Evolutionary conservation across 2,797 vertebrate genomes (phyloP), one percentile per base, ranked within the genome.

Genomic region (Karalla daura): DNA sequence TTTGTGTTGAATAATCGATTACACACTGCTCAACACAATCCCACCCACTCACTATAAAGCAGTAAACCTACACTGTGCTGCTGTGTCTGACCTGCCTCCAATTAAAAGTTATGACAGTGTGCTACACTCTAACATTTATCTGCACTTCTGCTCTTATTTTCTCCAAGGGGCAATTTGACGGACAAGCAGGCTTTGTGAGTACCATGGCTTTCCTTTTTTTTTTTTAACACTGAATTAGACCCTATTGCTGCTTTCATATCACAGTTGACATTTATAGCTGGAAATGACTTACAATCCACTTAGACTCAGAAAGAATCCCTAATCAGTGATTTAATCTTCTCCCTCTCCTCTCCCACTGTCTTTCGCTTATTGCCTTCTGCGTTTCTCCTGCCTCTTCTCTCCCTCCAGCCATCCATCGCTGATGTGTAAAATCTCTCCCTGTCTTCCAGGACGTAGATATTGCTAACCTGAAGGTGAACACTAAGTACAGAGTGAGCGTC

Each of bases 401-500:
- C 2, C 3, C n/a, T 36, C 10, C 32, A 43, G 47, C 17, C 13
- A 52, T 45, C 28, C 27, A 36, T 53, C n/a, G 14, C 5, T 39
- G 5, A 67, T 53, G 17, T 66, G 5, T n/a, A n/a, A n/a, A n/a
- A n/a, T n/a, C 6, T 45, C n/a, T 28, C 40, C 1, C 36, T 69
- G 0, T 47, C n/a, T 21, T 46, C 6, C 21, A 99, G 98, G 96
- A 98, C 30, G 92, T 98, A 59, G 88, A 94, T 25, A 93, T 99
- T 0, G 88, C 92, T 7, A 90, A 92, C 62, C 90, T 98, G 65
- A 96, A 94, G 72, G 93, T 96, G 37, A 96, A 93, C 70, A 93
- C 95, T 0, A 93, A 89, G 2, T 97, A 98, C 76, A 92, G 91
- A 0, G 95, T 98, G 11, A 96, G 94, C 0, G 86, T 98, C 7